Evolutionary conservation across 1,140 invertebrate genomes (phyloP).

Genomic region (Euura saliciscinereae): DNA sequence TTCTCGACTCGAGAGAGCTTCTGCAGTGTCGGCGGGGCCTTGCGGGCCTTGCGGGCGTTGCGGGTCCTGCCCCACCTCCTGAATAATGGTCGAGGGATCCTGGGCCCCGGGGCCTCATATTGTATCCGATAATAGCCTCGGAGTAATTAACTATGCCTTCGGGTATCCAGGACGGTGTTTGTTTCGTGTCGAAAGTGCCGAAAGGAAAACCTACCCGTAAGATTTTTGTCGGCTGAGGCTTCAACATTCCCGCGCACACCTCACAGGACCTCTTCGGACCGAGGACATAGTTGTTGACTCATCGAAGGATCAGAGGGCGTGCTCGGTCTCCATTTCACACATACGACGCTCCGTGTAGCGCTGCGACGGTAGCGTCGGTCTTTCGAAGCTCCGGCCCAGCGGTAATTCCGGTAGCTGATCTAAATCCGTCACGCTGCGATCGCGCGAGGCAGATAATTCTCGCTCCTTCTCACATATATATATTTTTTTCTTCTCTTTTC

Average conservation of each 20-base stretch:
- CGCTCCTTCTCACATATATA: too few species aligned
- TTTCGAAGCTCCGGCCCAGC: too few species aligned
- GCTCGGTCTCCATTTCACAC: slow-evolving; percentile 1
- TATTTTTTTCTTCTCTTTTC: neutral
- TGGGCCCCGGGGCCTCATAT: neutral
- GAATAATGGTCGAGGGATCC: too few species aligned
- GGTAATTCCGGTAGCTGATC: slow-evolving; percentile 4
- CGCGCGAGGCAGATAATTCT: slow-evolving; percentile 6
- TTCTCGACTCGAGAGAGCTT: neutral
- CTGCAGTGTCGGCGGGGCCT: too few species aligned
- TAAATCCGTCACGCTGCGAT: slow-evolving; percentile 6
- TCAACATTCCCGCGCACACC: neutral
- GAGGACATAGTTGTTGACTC: neutral
- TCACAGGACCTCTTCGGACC: neutral
- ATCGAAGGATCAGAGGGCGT: slow-evolving; percentile 3
- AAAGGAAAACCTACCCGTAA: neutral
- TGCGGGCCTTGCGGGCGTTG: too few species aligned
- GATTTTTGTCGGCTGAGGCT: neutral
- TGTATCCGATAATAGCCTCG: slow-evolving; percentile 3
- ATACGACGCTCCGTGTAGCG: neutral
- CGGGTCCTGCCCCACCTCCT: too few species aligned
- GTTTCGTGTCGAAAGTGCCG: neutral
- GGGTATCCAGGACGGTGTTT: neutral
- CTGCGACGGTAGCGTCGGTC: too few species aligned
- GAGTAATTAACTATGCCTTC: neutral